phyloP scores from a whole-genome alignment of 2,888 invertebrate genomes.

The Parnassius smintheus region DNA sequence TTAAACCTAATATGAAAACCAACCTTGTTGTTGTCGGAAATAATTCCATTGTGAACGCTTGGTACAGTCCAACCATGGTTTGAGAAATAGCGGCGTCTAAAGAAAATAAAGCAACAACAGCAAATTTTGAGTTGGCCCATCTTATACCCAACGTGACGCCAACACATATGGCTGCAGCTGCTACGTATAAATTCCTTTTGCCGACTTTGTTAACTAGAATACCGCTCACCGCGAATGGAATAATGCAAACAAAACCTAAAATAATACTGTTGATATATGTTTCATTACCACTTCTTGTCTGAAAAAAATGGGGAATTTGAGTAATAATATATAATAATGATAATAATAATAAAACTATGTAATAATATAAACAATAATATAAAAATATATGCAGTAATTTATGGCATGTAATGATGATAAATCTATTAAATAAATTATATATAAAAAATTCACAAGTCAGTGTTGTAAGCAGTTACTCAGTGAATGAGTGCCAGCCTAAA shows the following conservation, averaged over 20 bases:
- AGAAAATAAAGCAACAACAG: constrained; percentile 53
- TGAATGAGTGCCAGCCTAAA: no score
- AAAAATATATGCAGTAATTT: no score
- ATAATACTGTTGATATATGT: constrained; percentile 66
- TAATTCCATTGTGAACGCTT: constrained; percentile 51
- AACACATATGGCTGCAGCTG: constrained; percentile 38
- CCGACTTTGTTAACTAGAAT: constrained; percentile 56
- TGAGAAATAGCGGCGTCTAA: constrained; percentile 45
- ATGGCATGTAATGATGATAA: no score
- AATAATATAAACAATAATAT: no score
- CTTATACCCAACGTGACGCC: constrained; percentile 42
- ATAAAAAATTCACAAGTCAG: no score
- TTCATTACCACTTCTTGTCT: constrained; percentile 56
- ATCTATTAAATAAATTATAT: no score
- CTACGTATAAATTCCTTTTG: constrained; percentile 50
- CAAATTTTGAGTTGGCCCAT: constrained; percentile 47
- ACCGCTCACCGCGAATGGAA: constrained; percentile 36
- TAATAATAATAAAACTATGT: no score
- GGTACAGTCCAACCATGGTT: constrained; percentile 48
- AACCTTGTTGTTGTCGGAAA: constrained; percentile 61
- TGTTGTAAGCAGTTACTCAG: no score
- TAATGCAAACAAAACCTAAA: constrained; percentile 44
- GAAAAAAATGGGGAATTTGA: constrained; percentile 26
- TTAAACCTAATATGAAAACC: not conserved
- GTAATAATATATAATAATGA: no score